phyloP scores from a whole-genome alignment of 2,888 invertebrate genomes.

The Lamellibrachia satsuma region DNA sequence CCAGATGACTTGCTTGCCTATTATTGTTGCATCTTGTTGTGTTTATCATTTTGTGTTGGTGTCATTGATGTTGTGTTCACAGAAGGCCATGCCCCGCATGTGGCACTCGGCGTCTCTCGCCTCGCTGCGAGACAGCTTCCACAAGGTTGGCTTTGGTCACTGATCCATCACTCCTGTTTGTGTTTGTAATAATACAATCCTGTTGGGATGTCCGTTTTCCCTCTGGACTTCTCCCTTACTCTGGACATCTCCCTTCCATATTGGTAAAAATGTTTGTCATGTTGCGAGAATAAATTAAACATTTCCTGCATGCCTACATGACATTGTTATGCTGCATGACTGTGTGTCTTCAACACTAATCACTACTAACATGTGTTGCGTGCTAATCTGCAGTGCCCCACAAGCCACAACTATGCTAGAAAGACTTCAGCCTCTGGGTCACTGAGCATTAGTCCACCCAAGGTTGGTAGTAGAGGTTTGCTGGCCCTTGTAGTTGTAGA shows the following conservation, averaged over 20 bases:
- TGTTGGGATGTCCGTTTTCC: neutral
- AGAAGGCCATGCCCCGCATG: slow-evolving; percentile 29
- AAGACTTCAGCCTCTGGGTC: slow-evolving; percentile 97
- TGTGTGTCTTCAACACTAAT: neutral
- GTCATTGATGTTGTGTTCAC: neutral
- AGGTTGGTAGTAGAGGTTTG: slow-evolving; percentile 50
- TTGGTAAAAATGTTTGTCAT: neutral
- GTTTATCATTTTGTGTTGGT: neutral
- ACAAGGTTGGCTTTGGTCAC: slow-evolving; percentile 29
- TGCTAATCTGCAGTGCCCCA: slow-evolving; percentile 81
- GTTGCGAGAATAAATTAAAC: neutral
- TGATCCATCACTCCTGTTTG: neutral
- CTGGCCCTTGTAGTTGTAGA: neutral
- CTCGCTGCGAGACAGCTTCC: slow-evolving; percentile 32
- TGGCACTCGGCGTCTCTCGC: slow-evolving; percentile 32
- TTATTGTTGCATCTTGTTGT: neutral
- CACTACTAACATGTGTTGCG: neutral
- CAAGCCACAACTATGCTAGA: slow-evolving; percentile 92
- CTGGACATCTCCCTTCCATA: neutral
- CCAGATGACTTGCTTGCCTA: neutral
- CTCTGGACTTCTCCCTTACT: neutral
- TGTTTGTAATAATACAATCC: neutral
- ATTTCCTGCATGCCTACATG: neutral
- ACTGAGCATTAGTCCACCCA: slow-evolving; percentile 76
- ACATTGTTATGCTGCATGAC: neutral